Conservation (phyloP, 2,888 invertebrate species). For the Orthosia gracilis region DNA sequence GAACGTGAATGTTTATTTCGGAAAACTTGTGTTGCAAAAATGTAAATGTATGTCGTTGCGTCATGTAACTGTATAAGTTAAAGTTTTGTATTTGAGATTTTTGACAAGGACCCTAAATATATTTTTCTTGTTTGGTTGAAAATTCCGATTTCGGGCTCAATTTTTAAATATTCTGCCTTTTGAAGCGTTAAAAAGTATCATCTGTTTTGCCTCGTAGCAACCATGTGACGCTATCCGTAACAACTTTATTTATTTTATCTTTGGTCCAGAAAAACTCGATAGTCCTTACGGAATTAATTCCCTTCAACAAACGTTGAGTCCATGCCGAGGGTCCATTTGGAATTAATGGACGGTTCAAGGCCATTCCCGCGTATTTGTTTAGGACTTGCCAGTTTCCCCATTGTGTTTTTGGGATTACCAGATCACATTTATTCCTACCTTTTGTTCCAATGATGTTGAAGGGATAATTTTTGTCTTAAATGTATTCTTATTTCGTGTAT, state of each 20-base stretch:
- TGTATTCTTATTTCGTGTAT: too few relatives aligned
- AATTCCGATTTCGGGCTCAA: background rate
- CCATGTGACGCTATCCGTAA: conserved; percentile 20
- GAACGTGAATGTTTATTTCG: background rate
- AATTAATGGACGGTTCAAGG: conserved; percentile 66
- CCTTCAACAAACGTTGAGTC: conserved; percentile 65
- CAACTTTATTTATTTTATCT: conserved; percentile 50
- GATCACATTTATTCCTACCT: conserved; percentile 57
- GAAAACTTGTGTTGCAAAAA: background rate
- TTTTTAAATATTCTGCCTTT: background rate
- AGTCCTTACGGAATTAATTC: conserved; percentile 63
- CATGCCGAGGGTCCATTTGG: conserved; percentile 63
- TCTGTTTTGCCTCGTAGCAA: background rate
- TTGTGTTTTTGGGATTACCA: conserved; percentile 65
- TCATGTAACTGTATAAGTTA: background rate
- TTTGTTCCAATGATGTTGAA: conserved; percentile 33
- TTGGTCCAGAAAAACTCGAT: conserved; percentile 49
- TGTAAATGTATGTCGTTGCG: background rate
- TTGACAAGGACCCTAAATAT: too few relatives aligned
- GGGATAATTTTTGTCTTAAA: background rate
- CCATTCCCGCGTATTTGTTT: conserved; percentile 63
- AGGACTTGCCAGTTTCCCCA: conserved; percentile 58
- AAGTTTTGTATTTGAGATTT: too few relatives aligned
- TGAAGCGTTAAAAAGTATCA: background rate
- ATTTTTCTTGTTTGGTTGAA: too few relatives aligned